Conservation (phyloP, 2,113 vertebrate species). For the Clinocottus analis region DNA sequence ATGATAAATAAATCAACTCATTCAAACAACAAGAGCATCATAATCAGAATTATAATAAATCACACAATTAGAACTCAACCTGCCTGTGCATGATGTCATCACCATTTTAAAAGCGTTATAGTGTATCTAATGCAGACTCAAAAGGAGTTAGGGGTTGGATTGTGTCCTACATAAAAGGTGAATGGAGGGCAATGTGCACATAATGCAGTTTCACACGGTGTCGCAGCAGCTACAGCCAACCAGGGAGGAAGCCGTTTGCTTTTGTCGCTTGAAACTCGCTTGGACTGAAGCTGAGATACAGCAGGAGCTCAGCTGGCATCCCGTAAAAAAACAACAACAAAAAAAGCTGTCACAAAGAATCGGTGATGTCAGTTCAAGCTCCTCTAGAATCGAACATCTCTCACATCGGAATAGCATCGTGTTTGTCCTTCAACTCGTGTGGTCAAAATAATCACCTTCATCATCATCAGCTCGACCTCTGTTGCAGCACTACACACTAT, state of each 20-base stretch:
- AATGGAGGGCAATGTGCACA: constrained; percentile 16
- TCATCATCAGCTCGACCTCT: no score
- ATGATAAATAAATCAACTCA: constrained; percentile 74
- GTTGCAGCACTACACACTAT: no score
- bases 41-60: constrained; percentile 38
- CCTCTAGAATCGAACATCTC: not conserved
- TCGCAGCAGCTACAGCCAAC: constrained; percentile 10
- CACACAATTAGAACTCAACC: constrained; percentile 50
- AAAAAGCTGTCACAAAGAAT: constrained; percentile 30
- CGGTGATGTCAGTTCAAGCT: not conserved
- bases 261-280: constrained; percentile 9
- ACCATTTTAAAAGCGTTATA: constrained; percentile 27
- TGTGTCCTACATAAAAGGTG: not conserved
- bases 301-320: constrained; percentile 40
- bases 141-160: not conserved
- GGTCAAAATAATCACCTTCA: not conserved
- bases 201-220: constrained; percentile 15
- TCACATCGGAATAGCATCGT: not conserved
- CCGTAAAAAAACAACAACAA: constrained; percentile 40
- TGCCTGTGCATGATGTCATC: constrained; percentile 33
- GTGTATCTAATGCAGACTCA: not conserved
- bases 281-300: not conserved
- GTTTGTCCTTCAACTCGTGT: not conserved
- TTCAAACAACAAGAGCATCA: constrained; percentile 70
- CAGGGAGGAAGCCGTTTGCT: not conserved